phyloP scores from a whole-genome alignment of 2,797 vertebrate genomes.

The Halcyon leucocephala region DNA sequence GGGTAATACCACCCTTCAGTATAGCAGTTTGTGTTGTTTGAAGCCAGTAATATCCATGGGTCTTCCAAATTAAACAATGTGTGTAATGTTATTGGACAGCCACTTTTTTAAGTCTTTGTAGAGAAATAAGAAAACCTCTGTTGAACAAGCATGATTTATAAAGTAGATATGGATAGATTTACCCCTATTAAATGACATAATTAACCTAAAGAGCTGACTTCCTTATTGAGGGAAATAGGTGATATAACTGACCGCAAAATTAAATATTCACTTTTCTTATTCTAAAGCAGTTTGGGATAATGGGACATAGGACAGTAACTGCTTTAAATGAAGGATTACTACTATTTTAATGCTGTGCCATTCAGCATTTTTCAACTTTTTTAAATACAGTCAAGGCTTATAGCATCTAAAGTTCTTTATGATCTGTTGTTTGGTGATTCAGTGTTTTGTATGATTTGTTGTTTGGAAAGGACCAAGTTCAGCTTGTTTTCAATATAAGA shows the following conservation, averaged over 20 bases:
- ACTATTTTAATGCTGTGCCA: background rate
- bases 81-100: slow-evolving; percentile 22
- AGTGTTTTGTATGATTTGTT: background rate
- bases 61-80: slow-evolving; percentile 62
- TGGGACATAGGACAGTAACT: background rate
- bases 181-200: background rate
- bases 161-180: background rate
- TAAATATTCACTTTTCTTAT: background rate
- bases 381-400: background rate
- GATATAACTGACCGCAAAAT: background rate
- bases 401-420: slow-evolving; percentile 18
- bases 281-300: background rate
- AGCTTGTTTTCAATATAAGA: background rate
- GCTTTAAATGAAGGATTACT: background rate
- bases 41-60: slow-evolving; percentile 15
- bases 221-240: background rate
- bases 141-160: slow-evolving; percentile 14
- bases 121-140: slow-evolving; percentile 17
- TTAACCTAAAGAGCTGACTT: background rate
- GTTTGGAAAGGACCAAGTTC: background rate
- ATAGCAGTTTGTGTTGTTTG: slow-evolving; percentile 32
- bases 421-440: slow-evolving; percentile 7
- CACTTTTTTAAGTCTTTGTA: slow-evolving; percentile 3
- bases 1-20: slow-evolving; percentile 35
- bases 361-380: background rate